These are phyloP conservation scores for Cardiocondyla obscurior DNA, from an alignment of 1,140 invertebrate genomes.

Conservation along the genomic window DNA sequence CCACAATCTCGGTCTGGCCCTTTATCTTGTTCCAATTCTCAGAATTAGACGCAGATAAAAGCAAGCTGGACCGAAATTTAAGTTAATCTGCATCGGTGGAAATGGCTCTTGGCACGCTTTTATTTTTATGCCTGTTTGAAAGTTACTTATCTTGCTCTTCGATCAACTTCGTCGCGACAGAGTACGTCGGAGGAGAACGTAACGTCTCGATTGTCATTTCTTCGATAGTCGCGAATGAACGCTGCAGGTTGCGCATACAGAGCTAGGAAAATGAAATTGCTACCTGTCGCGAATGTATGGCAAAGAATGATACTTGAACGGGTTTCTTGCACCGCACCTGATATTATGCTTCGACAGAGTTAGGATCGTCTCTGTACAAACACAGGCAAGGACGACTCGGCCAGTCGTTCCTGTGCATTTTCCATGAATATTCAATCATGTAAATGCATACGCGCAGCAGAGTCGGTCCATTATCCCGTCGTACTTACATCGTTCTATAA, in stretches of 20 bases:
- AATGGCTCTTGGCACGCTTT: too few relatives aligned
- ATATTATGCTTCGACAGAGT: constrained; percentile 36
- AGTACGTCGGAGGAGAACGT: background rate
- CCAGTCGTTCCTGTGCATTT: constrained; percentile 30
- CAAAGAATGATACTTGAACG: constrained; percentile 34
- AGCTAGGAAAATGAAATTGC: constrained; percentile 18
- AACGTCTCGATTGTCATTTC: background rate
- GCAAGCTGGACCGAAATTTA: too few relatives aligned
- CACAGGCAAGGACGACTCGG: constrained; percentile 35
- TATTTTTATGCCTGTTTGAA: background rate
- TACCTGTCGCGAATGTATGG: background rate
- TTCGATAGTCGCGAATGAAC: background rate
- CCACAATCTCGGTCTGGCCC: too few relatives aligned
- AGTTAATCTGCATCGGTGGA: too few relatives aligned
- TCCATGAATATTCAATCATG: constrained; percentile 58
- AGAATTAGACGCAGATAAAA: too few relatives aligned
- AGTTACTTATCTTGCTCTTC: background rate
- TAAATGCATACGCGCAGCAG: constrained; percentile 36
- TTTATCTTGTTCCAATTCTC: too few relatives aligned
- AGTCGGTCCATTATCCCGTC: constrained; percentile 27
- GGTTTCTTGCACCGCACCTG: constrained; percentile 32
- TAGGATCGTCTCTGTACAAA: constrained; percentile 27
- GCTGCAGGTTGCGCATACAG: background rate
- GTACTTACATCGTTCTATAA: constrained; percentile 35
- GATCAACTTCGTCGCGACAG: background rate